Conservation (phyloP, 2,888 invertebrate genomes). For the Lamellibrachia satsuma region DNA sequence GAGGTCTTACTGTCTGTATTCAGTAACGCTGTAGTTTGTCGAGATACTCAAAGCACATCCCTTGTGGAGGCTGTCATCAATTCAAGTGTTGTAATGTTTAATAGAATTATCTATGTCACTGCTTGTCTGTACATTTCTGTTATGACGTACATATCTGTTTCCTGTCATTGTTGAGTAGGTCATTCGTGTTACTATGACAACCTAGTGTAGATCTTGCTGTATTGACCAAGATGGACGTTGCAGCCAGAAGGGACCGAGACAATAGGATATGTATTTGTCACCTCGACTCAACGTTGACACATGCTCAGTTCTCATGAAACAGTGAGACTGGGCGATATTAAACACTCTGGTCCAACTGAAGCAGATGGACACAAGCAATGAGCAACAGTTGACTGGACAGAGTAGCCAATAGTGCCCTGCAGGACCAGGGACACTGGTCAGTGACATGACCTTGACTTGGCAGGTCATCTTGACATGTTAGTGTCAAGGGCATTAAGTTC, state of each 20-base stretch:
- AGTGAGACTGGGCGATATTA: background rate
- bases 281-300: background rate
- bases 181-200: background rate
- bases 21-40: background rate
- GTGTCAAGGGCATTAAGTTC: background rate
- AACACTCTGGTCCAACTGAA: background rate
- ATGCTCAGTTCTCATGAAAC: background rate
- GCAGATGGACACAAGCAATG: background rate
- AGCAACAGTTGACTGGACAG: background rate
- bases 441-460: background rate
- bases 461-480: background rate
- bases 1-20: background rate
- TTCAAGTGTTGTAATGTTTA: background rate
- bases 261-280: background rate
- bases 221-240: background rate
- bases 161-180: background rate
- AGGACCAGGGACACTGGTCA: constrained; percentile 10
- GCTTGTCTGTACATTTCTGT: background rate
- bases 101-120: constrained; percentile 8
- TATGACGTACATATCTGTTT: background rate
- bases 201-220: background rate
- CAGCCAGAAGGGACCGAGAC: background rate
- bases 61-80: background rate
- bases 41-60: background rate
- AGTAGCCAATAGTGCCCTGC: background rate